Conservation (phyloP, 2,113 vertebrate species). For the Sylvilagus bachmani region DNA sequence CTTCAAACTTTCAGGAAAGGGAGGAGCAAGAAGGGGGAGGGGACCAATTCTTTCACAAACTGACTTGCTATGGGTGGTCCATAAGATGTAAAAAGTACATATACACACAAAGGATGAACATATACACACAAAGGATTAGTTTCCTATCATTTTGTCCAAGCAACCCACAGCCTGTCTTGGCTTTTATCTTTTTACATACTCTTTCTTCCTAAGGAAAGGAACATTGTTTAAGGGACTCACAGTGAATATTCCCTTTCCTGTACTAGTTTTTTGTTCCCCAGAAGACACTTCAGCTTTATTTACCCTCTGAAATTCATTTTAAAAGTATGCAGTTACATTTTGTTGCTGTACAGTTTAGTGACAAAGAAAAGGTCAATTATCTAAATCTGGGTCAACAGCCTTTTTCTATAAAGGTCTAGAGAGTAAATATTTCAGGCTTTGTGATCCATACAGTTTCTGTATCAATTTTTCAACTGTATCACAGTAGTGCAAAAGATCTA, state of each 20-base stretch:
- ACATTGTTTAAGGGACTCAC: background rate
- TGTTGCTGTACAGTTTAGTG: background rate
- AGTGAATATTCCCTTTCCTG: background rate
- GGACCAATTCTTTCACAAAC: background rate
- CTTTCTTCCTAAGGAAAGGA: slow-evolving; percentile 1
- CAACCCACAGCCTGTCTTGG: background rate
- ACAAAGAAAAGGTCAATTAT: background rate
- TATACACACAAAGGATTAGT: background rate
- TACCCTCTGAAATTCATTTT: background rate
- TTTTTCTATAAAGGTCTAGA: background rate
- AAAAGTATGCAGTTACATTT: background rate
- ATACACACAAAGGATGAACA: background rate
- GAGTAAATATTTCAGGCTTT: slow-evolving; percentile 33
- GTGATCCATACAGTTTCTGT: background rate
- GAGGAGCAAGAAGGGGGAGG: background rate
- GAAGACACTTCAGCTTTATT: slow-evolving; percentile 31
- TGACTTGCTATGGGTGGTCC: background rate
- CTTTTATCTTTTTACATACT: background rate
- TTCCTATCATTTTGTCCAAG: background rate
- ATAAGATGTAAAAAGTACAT: background rate
- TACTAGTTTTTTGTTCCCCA: background rate
- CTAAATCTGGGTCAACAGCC: background rate
- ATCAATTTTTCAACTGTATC: background rate
- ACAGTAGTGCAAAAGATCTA: background rate
- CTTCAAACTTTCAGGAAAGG: background rate